A percentile compares a stretch with the other conserved stretches of the same genome.
phyloP scores from a whole-genome alignment of 2,888 invertebrate genomes.

The Sturmia bella region DNA sequence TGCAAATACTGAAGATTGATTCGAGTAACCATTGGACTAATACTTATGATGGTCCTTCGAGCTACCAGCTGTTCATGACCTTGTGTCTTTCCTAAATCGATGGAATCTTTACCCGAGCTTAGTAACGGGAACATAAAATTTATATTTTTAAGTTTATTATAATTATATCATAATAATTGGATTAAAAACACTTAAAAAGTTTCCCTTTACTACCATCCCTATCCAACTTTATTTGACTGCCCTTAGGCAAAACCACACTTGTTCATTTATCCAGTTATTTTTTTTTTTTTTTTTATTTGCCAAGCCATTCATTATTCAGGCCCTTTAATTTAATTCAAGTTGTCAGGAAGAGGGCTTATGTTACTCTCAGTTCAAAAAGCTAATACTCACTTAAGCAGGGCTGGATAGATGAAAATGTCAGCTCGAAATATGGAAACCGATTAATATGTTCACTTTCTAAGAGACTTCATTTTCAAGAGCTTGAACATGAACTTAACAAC shows the following conservation, averaged over 20 bases:
- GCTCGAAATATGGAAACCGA: too few species aligned
- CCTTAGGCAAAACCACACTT: neutral
- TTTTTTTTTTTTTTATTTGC: neutral
- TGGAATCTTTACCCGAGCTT: too few species aligned
- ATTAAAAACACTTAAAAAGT: too few species aligned
- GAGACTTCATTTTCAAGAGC: too few species aligned
- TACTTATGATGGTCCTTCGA: too few species aligned
- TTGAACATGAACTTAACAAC: too few species aligned
- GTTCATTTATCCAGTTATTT: slow-evolving; percentile 2
- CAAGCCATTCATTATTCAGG: slow-evolving; percentile 9
- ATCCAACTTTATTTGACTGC: slow-evolving; percentile 24
- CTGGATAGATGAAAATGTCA: neutral
- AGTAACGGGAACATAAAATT: neutral
- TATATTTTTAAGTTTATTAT: neutral
- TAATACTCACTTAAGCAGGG: neutral
- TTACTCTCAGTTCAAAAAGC: neutral
- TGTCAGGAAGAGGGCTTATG: slow-evolving; percentile 17
- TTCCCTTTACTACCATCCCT: neutral
- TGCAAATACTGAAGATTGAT: too few species aligned
- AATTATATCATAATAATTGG: too few species aligned
- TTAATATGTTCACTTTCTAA: too few species aligned
- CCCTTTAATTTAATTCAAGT: slow-evolving; percentile 24
- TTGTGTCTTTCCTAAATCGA: too few species aligned
- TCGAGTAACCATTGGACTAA: too few species aligned
- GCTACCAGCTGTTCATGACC: too few species aligned